Base-by-base conservation (phyloP, 1,140 invertebrate genomes). In the Cotesia chilonis region DNA sequence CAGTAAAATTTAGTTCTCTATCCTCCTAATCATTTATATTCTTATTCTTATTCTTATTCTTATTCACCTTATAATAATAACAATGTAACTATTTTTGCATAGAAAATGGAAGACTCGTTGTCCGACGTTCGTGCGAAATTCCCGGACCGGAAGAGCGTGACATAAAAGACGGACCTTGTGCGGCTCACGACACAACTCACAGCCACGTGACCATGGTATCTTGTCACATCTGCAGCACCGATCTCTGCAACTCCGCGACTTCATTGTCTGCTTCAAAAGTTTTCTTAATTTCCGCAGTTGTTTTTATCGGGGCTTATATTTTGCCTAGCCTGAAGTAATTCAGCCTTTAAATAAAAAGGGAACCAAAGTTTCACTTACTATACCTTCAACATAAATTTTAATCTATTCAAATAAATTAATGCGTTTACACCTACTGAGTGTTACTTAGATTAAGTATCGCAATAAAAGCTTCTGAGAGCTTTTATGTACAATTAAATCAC, bases 231-330 rank as follows among this genome's bases (percentile, higher is more conserved):
- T 88, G 89, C 79, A 88, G 81, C 68, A 87, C 87, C 64, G 86
- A 87, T 75, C 87, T 88, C 68, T 90, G 90, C 77, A 90, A 89
- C 47, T 87, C 88, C 7, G 88, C 88, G 0, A 81, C 85, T n/a
- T 81, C 85, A 7, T 74, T 85, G 7, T 80, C 77, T 55, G 74
- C 77, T 54, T 76, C 76, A 57, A 75, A 74, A 63, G 6, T 80
- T n/a, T 51, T 79, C 12, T 70, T 68, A 12, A 7, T 75, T 6
- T 74, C 70, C 54, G 55, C 74, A 10, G 67, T 78, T 54, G 68
- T 71, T 54, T 47, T 77, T 69, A 1, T 81, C 28, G 64, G 71
- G 20, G 78, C 70, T 9, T 55, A 14, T 6, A 47, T 75, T 10
- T 14, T 73, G 4, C 54, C 65, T 4, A 60, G 68, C 1, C 6